Percentiles rank a stretch among this genome's conserved stretches.
Evolutionary conservation across 2,797 vertebrate genomes (phyloP).

Genomic region (Lemur catta): DNA sequence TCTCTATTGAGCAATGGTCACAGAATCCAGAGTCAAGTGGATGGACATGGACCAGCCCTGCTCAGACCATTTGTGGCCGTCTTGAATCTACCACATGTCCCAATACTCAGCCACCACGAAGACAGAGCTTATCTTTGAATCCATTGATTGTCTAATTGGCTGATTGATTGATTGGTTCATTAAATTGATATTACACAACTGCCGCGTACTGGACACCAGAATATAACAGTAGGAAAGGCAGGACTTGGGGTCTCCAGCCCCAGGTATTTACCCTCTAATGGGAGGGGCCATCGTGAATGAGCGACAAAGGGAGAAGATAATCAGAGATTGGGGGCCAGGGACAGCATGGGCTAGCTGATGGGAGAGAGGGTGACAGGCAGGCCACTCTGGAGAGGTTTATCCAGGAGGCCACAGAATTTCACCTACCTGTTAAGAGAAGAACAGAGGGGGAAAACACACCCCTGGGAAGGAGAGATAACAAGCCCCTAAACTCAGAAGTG

Average conservation of each 20-base stretch:
- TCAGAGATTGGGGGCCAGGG: no score
- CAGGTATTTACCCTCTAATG: not conserved
- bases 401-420: no score
- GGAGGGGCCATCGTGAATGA: not conserved
- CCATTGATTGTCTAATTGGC: not conserved
- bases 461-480: not conserved
- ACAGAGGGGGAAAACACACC: not conserved
- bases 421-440: not conserved
- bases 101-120: not conserved
- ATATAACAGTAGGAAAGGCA: not conserved
- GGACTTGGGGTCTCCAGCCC: not conserved
- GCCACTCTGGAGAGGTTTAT: not conserved
- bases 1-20: not conserved
- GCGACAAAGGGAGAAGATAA: not conserved
- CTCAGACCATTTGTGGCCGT: not conserved
- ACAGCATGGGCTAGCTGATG: rapidly evolving
- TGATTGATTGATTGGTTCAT: not conserved
- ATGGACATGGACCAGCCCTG: rapidly evolving
- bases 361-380: not conserved
- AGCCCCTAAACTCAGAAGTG: not conserved
- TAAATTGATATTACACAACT: not conserved
- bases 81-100: not conserved
- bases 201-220: not conserved
- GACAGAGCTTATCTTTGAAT: not conserved
- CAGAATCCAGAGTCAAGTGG: not conserved